phyloP scores from a whole-genome alignment of 2,113 vertebrate species.

The Psettodes erumei region DNA sequence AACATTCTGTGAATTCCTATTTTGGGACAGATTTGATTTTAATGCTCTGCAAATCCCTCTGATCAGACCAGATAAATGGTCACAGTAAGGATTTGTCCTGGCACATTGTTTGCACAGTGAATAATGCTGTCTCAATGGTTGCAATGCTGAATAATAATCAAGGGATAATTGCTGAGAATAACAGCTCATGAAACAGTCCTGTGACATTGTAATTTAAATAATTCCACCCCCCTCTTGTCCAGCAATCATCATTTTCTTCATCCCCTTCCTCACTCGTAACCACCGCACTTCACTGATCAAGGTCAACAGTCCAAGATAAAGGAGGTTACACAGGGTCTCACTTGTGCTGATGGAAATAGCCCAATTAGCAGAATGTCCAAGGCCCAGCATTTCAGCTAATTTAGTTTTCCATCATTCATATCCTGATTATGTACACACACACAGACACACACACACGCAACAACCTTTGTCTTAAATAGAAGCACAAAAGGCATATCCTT shows the following conservation, averaged over 20 bases:
- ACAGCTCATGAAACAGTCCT: slow-evolving; percentile 29
- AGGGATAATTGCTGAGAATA: slow-evolving; percentile 40
- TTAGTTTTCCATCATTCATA: slow-evolving; percentile 37
- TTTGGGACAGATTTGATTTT: slow-evolving; percentile 23
- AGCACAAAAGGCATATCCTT: slow-evolving; percentile 85
- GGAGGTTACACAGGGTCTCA: slow-evolving; percentile 22
- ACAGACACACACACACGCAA: slow-evolving; percentile 64
- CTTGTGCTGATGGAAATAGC: slow-evolving; percentile 46
- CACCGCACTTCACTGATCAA: slow-evolving; percentile 28
- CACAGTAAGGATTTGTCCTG: slow-evolving; percentile 9
- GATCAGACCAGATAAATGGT: slow-evolving; percentile 46
- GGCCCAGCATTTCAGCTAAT: slow-evolving; percentile 39
- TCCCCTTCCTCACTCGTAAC: slow-evolving; percentile 31
- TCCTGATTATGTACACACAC: slow-evolving; percentile 72
- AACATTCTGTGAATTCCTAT: slow-evolving; percentile 33
- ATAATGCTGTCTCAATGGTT: not conserved
- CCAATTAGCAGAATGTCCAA: slow-evolving; percentile 30
- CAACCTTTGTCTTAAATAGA: slow-evolving; percentile 90
- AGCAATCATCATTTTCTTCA: slow-evolving; percentile 42
- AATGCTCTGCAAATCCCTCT: slow-evolving; percentile 55
- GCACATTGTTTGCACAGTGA: not conserved
- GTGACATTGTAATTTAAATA: slow-evolving; percentile 29
- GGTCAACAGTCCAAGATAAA: slow-evolving; percentile 29
- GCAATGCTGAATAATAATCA: slow-evolving; percentile 44
- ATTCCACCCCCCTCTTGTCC: slow-evolving; percentile 8